A percentile compares a stretch with the other conserved stretches of the same genome.
These are phyloP conservation scores for Prochilodus magdalenae DNA, from an alignment of 2,113 vertebrate species.

Conservation along the genomic window DNA sequence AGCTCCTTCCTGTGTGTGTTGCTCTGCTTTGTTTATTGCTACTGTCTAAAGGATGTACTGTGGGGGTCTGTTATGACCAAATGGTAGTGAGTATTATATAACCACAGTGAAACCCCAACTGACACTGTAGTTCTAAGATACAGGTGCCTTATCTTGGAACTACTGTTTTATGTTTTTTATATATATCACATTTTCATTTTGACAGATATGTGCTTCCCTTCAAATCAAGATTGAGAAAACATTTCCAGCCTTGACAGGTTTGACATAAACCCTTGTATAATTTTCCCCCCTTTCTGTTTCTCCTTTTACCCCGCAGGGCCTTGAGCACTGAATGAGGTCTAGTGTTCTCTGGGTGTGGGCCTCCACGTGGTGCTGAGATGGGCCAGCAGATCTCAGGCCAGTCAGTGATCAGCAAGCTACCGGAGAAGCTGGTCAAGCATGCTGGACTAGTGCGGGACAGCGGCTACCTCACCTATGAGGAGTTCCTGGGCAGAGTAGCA, in stretches of 20 bases:
- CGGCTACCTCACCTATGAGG: slow-evolving; percentile 93
- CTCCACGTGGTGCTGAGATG: slow-evolving; percentile 78
- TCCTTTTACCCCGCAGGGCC: slow-evolving; percentile 65
- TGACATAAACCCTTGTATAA: neutral
- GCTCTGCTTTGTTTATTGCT: neutral
- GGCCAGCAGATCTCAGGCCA: slow-evolving; percentile 96
- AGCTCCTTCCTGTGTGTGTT: too few species aligned
- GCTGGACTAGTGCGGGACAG: slow-evolving; percentile 89
- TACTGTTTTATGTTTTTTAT: neutral
- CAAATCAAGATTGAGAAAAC: neutral
- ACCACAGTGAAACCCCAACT: neutral
- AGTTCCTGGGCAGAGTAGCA: slow-evolving; percentile 95
- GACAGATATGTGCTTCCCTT: neutral
- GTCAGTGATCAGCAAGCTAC: slow-evolving; percentile 87
- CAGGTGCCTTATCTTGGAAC: neutral
- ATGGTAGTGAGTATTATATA: neutral
- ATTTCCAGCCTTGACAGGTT: neutral
- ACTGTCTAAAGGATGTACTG: neutral
- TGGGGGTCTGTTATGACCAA: neutral
- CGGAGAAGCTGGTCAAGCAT: slow-evolving; percentile 95
- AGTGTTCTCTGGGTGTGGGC: slow-evolving; percentile 62
- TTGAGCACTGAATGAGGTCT: slow-evolving; percentile 76
- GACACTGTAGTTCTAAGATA: neutral
- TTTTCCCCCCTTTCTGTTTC: neutral
- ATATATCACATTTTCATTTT: neutral